phyloP scores from a whole-genome alignment of 1,140 invertebrate species.

The Drosophila elegans region DNA sequence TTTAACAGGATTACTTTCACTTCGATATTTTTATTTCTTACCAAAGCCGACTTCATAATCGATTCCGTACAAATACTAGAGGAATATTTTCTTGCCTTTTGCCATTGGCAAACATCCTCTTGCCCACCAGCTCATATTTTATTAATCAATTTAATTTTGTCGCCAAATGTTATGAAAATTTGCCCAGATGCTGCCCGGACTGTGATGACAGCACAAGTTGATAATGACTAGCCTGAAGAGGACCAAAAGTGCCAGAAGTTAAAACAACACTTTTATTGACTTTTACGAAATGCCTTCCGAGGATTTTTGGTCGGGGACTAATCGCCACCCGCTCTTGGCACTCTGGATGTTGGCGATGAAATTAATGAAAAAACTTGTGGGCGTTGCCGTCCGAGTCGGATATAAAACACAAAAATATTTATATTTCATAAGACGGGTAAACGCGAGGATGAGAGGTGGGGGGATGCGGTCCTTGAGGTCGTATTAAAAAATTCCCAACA shows the following conservation, averaged over 20 bases:
- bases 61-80: not conserved
- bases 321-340: constrained; percentile 32
- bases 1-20: not conserved
- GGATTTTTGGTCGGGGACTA: constrained; percentile 30
- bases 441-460: too few relatives aligned
- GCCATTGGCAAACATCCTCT: not conserved
- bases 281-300: constrained; percentile 9
- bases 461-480: constrained; percentile 64
- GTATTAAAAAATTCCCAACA: constrained; percentile 70
- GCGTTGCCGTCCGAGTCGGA: constrained; percentile 43
- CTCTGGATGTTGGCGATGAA: constrained; percentile 37
- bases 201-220: constrained; percentile 52
- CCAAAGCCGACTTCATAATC: not conserved
- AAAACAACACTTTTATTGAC: constrained; percentile 72
- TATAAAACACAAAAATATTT: constrained; percentile 57
- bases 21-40: too few relatives aligned
- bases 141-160: constrained; percentile 77
- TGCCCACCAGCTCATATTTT: constrained; percentile 44
- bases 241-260: constrained; percentile 53
- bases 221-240: constrained; percentile 50
- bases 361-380: constrained; percentile 80
- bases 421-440: constrained; percentile 47
- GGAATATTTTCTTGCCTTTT: not conserved
- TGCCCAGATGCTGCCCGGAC: constrained; percentile 20
- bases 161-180: constrained; percentile 65